Conservation (phyloP, 1,140 invertebrate species). For the Oryctes rhinoceros region DNA sequence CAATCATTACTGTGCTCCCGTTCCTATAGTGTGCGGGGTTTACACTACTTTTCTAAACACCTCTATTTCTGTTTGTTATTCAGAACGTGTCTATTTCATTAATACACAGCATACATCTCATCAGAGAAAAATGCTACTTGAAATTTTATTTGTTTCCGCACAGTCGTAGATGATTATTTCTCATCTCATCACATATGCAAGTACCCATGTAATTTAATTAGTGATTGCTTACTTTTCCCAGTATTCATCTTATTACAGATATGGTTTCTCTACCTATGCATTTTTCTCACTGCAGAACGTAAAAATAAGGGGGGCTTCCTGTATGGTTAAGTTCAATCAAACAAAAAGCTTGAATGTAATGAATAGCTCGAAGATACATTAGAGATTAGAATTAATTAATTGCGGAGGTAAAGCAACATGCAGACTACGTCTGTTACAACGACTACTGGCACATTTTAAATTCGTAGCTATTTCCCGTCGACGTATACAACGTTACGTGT, state of each 20-base stretch:
- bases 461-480: neutral
- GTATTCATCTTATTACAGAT: constrained; percentile 21
- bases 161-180: neutral
- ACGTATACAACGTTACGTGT: neutral
- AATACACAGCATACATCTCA: neutral
- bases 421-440: constrained; percentile 12
- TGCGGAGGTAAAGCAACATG: neutral
- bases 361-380: constrained; percentile 19
- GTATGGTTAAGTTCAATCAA: constrained; percentile 11
- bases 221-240: constrained; percentile 10
- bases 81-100: neutral
- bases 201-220: constrained; percentile 18
- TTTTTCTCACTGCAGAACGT: constrained; percentile 28
- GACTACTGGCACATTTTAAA: constrained; percentile 24
- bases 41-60: too few species aligned
- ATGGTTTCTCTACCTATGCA: constrained; percentile 12
- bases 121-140: neutral
- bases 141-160: neutral
- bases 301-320: constrained; percentile 1
- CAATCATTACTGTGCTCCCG: too few species aligned
- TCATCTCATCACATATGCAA: neutral
- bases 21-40: too few species aligned
- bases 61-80: too few species aligned
- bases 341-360: constrained; percentile 31
- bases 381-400: constrained; percentile 30